Evolutionary conservation across 1,140 invertebrate genomes (phyloP), one percentile per base, ranked within the genome.

Genomic region (Gonioctena quinquepunctata): DNA sequence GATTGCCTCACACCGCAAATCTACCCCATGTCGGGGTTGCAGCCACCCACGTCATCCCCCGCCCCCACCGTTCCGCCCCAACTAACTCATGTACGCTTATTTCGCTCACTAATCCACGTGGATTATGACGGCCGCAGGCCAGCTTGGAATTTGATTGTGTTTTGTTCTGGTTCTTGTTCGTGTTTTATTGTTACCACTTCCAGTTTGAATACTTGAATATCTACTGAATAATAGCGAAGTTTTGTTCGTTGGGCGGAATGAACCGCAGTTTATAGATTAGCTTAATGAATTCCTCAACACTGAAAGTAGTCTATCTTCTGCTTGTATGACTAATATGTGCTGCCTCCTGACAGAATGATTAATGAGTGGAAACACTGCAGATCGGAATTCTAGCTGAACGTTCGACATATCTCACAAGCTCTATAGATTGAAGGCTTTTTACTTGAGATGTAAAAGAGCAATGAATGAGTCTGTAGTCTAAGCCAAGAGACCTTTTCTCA

Each of bases 1-100:
- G 76, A 76, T 76, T 77, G 71, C 71, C 70, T 77, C 74, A 65
- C 63, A 72, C 76, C 76, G 76, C 76, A 77, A 77, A 77, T 77
- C 71, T 69, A 74, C 66, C 71, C 73, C 63, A 16, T 56, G 22
- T 54, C 33, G 63, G 63, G 63, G 23, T 21, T 54, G 49, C 23
- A 18, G 27, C 48, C 33, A 13, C 33, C 48, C 63, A 21, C 49
- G 2, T 13, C 23, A 23, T 25, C 49, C 16, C 19, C 49, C 63
- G 19, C 21, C 13, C 50, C 48, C 48, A 16, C 49, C 21, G 22
- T 18, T 6, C n/a, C 23, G 13, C 63, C 33, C 63, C 16, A 52
- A 52, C 63, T 54, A 61, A 61, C 63, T 66, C 63, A 49, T 66
- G 50, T 26, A 66, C 63, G 63, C 63, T 66, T 66, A 66, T 66